phyloP scores from a whole-genome alignment of 2,888 invertebrate genomes.

The Diaperis boleti region DNA sequence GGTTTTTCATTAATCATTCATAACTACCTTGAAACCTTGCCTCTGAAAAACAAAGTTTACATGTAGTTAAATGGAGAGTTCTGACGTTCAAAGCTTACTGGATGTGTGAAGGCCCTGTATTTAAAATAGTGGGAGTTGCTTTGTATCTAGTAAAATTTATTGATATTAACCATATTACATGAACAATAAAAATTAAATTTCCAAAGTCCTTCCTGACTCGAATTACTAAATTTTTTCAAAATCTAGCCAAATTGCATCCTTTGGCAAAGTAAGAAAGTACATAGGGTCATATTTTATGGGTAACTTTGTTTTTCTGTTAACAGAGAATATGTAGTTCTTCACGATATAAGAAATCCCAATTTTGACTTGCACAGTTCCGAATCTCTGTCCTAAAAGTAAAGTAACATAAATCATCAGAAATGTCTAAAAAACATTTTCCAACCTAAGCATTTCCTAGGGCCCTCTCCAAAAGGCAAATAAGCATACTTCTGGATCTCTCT shows the following conservation, averaged over 20 bases:
- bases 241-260: slow-evolving; percentile 53
- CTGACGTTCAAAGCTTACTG: too few relatives aligned
- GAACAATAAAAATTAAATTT: too few relatives aligned
- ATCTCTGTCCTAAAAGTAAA: slow-evolving; percentile 43
- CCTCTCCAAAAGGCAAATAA: slow-evolving; percentile 56
- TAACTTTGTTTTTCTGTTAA: slow-evolving; percentile 49
- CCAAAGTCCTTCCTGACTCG: too few relatives aligned
- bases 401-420: slow-evolving; percentile 13
- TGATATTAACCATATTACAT: too few relatives aligned
- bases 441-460: slow-evolving; percentile 57
- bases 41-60: too few relatives aligned
- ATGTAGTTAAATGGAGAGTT: too few relatives aligned
- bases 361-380: slow-evolving; percentile 56
- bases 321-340: slow-evolving; percentile 53
- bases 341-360: slow-evolving; percentile 59
- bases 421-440: not conserved
- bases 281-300: slow-evolving; percentile 51
- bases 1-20: too few relatives aligned
- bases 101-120: too few relatives aligned
- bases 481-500: slow-evolving; percentile 52
- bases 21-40: too few relatives aligned
- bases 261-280: slow-evolving; percentile 46
- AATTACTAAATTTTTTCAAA: slow-evolving; percentile 40
- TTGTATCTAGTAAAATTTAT: too few relatives aligned
- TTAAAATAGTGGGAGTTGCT: too few relatives aligned